These are phyloP conservation scores for Euplagia quadripunctaria DNA, from an alignment of 2,888 invertebrate species.

Conservation along the genomic window DNA sequence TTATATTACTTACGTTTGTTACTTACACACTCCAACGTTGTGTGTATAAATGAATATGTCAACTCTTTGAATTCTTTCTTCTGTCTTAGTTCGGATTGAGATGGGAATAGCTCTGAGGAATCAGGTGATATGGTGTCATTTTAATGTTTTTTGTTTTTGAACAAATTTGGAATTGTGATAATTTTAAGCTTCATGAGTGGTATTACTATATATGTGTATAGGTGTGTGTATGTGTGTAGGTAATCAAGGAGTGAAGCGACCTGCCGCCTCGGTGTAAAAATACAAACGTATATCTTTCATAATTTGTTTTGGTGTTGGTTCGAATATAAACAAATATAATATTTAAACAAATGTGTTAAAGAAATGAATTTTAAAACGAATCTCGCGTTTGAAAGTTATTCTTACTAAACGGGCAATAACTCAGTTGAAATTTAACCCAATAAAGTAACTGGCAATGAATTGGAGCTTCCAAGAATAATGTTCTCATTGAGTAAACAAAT, in stretches of 20 bases:
- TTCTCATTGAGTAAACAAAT: conserved; percentile 18
- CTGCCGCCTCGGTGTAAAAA: no score
- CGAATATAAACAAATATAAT: not conserved
- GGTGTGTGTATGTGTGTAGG: no score
- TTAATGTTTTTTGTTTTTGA: no score
- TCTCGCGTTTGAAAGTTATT: not conserved
- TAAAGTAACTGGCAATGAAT: conserved; percentile 4
- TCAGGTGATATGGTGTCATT: no score
- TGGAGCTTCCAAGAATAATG: not conserved
- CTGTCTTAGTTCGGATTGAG: not conserved
- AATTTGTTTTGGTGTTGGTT: not conserved
- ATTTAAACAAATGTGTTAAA: not conserved
- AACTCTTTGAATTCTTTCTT: not conserved
- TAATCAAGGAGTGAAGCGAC: no score
- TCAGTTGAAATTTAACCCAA: not conserved
- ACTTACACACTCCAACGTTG: not conserved
- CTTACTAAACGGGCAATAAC: not conserved
- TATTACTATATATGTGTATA: no score
- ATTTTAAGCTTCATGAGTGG: no score
- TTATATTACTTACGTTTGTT: not conserved
- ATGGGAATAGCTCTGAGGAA: not conserved
- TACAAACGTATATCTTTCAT: no score
- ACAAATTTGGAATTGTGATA: no score
- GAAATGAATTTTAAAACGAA: not conserved
- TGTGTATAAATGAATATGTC: not conserved